Evolutionary conservation across 2,797 vertebrate species (phyloP).

Genomic region (Spondyliosoma cantharus): DNA sequence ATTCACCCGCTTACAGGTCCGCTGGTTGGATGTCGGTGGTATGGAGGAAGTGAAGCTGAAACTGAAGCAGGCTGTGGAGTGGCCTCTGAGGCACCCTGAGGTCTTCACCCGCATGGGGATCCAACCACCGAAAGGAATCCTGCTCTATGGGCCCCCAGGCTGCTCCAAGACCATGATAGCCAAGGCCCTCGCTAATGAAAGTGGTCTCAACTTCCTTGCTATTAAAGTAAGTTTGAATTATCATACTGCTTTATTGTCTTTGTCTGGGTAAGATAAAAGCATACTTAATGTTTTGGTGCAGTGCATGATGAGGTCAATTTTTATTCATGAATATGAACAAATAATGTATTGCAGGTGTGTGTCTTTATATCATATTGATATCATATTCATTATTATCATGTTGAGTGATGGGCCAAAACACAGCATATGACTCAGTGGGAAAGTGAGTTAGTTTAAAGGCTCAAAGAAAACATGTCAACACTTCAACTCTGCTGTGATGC

Average conservation of each 20-base stretch:
- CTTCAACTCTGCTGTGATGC: not conserved
- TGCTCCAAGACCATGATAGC: slow-evolving; percentile 99
- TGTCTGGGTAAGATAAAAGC: not conserved
- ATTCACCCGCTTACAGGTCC: slow-evolving; percentile 84
- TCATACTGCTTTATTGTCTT: not conserved
- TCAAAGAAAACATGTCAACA: not conserved
- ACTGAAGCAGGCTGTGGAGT: slow-evolving; percentile 95
- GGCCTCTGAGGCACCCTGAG: slow-evolving; percentile 94
- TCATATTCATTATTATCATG: not conserved
- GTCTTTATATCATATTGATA: slow-evolving; percentile 33
- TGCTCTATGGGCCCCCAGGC: slow-evolving; percentile 96
- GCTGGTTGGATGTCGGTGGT: slow-evolving; percentile 96
- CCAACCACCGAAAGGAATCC: slow-evolving; percentile 92
- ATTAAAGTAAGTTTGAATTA: slow-evolving; percentile 87
- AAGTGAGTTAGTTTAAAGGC: slow-evolving; percentile 27
- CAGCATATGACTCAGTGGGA: slow-evolving; percentile 26
- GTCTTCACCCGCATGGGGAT: slow-evolving; percentile 94
- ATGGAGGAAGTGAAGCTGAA: slow-evolving; percentile 95
- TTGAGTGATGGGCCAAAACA: slow-evolving; percentile 36
- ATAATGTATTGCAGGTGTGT: slow-evolving; percentile 52
- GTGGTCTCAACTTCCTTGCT: slow-evolving; percentile 95
- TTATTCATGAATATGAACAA: slow-evolving; percentile 38
- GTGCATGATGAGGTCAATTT: slow-evolving; percentile 2
- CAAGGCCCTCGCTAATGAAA: slow-evolving; percentile 95
- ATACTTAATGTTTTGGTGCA: not conserved